These are phyloP conservation scores for Drosophila willistoni DNA, from an alignment of 1,140 invertebrate species.

Conservation along the genomic window DNA sequence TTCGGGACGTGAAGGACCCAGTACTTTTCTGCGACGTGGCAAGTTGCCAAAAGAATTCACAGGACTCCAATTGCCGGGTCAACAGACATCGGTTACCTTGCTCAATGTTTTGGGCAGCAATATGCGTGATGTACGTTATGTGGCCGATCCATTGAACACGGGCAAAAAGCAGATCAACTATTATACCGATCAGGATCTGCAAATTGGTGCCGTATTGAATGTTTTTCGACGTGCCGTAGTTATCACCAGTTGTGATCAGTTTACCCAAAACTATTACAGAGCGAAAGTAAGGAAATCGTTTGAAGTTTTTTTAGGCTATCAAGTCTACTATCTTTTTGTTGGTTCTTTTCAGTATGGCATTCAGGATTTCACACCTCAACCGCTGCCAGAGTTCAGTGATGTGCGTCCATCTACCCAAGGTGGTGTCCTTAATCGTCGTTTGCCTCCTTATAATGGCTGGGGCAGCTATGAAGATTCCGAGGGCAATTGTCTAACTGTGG, in stretches of 20 bases:
- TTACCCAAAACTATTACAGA: slow-evolving; percentile 94
- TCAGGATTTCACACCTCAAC: slow-evolving; percentile 86
- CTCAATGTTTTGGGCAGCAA: slow-evolving; percentile 89
- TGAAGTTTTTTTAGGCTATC: too few species aligned
- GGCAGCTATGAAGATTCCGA: slow-evolving; percentile 94
- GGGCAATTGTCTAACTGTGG: slow-evolving; percentile 90
- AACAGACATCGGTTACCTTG: slow-evolving; percentile 85
- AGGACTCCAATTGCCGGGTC: slow-evolving; percentile 86
- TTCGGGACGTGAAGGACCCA: slow-evolving; percentile 88
- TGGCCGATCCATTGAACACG: slow-evolving; percentile 85
- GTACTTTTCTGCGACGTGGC: slow-evolving; percentile 89
- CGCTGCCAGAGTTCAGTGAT: slow-evolving; percentile 83
- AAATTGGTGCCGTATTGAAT: slow-evolving; percentile 91
- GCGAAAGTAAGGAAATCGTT: slow-evolving; percentile 82
- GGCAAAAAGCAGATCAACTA: slow-evolving; percentile 84
- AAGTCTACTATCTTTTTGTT: not conserved
- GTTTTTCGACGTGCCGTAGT: slow-evolving; percentile 92
- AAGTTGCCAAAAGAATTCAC: slow-evolving; percentile 89
- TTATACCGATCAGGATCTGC: slow-evolving; percentile 88
- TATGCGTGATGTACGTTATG: slow-evolving; percentile 85
- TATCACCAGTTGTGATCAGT: slow-evolving; percentile 93
- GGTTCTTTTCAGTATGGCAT: slow-evolving; percentile 66
- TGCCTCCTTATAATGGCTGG: slow-evolving; percentile 95
- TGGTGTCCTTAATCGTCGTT: slow-evolving; percentile 81
- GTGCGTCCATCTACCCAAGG: slow-evolving; percentile 55